These are phyloP conservation scores for Aplochiton taeniatus DNA, from an alignment of 2,797 vertebrate species.

Conservation along the genomic window DNA sequence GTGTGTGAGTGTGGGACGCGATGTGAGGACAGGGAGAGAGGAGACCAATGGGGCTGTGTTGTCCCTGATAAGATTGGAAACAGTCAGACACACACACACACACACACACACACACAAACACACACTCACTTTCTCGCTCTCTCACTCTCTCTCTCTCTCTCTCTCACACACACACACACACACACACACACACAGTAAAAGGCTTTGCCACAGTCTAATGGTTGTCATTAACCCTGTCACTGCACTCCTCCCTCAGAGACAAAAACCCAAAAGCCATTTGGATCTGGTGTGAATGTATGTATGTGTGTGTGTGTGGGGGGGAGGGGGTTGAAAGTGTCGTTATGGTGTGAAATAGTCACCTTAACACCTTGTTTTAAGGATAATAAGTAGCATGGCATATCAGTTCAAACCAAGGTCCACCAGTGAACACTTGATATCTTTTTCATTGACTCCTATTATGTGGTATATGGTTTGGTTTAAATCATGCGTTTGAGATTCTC, in stretches of 20 bases:
- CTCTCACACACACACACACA: constrained; percentile 1
- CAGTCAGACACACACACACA: constrained; percentile 20
- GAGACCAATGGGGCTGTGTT: constrained; percentile 17
- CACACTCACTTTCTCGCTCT: background rate
- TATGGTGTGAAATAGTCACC: too few relatives aligned
- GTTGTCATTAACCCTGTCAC: constrained; percentile 29
- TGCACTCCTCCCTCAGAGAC: constrained; percentile 37
- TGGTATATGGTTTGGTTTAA: too few relatives aligned
- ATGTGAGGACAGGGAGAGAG: background rate
- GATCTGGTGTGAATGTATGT: constrained; percentile 27
- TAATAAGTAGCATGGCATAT: too few relatives aligned
- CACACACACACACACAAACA: background rate
- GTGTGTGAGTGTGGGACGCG: constrained; percentile 16
- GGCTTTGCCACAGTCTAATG: constrained; percentile 22
- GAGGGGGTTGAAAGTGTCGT: too few relatives aligned
- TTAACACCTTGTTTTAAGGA: too few relatives aligned
- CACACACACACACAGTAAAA: constrained; percentile 1
- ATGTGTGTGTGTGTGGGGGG: background rate
- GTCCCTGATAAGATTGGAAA: constrained; percentile 39
- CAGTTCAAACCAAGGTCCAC: too few relatives aligned
- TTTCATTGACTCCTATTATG: too few relatives aligned
- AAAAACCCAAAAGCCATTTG: constrained; percentile 36
- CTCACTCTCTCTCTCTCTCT: background rate
- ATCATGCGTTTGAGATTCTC: too few relatives aligned
- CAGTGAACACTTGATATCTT: too few relatives aligned